Conservation (phyloP, 2,888 invertebrate species). For the Eumacrocentrus americanus region DNA sequence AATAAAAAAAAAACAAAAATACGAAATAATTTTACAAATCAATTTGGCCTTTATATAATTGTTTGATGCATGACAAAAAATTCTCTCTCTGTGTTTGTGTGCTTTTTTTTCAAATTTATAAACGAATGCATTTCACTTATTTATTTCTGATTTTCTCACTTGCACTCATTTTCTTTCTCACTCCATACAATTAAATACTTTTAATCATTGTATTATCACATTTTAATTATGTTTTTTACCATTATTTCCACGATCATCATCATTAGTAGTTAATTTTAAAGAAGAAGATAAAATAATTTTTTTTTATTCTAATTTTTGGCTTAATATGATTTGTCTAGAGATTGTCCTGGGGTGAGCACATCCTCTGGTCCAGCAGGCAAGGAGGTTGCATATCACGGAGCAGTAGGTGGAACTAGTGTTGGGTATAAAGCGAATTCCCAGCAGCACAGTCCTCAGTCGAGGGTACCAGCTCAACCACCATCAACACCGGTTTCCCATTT, state of each 20-base stretch:
- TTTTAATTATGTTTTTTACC: background rate
- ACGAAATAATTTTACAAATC: background rate
- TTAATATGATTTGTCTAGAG: conserved; percentile 41
- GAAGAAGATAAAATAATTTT: background rate
- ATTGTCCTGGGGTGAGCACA: conserved; percentile 56
- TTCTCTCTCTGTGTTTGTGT: background rate
- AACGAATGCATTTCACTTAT: conserved; percentile 11
- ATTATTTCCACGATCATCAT: too few species aligned
- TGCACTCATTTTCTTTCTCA: background rate
- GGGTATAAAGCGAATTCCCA: conserved; percentile 55
- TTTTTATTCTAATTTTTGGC: conserved; percentile 7
- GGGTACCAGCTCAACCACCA: conserved; percentile 42
- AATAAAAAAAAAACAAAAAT: too few species aligned
- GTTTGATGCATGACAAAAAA: too few species aligned
- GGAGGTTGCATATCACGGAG: conserved; percentile 56
- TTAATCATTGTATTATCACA: background rate
- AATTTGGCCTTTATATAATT: too few species aligned
- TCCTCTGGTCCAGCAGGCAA: conserved; percentile 55
- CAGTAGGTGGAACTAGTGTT: conserved; percentile 52
- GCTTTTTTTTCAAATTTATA: background rate
- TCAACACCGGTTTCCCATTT: conserved; percentile 44
- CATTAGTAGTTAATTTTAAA: too few species aligned
- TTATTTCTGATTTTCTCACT: background rate
- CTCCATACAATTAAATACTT: background rate
- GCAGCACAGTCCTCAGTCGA: conserved; percentile 53